These are phyloP conservation scores for Pangasius djambal DNA, from an alignment of 2,797 vertebrate genomes.

Conservation along the genomic window DNA sequence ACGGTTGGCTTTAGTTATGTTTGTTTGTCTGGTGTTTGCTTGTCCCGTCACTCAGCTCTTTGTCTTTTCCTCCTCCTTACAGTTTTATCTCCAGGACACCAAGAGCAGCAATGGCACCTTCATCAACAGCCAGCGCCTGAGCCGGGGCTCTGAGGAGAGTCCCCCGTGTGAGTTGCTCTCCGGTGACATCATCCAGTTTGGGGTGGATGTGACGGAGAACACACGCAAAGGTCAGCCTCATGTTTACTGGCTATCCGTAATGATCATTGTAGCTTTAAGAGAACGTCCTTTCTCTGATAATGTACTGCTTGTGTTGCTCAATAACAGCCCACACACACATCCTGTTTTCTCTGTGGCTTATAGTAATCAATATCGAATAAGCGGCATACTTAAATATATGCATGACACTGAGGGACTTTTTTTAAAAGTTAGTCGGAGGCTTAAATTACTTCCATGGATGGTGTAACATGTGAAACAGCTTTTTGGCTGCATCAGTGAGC, in stretches of 20 bases:
- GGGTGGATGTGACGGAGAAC: conserved; percentile 98
- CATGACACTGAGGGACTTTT: not conserved
- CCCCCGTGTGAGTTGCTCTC: conserved; percentile 98
- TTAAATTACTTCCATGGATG: not conserved
- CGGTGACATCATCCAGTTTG: conserved; percentile 97
- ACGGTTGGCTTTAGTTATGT: not conserved
- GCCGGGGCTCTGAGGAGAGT: conserved; percentile 97
- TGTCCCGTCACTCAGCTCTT: not conserved
- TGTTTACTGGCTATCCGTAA: not conserved
- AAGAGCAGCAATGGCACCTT: conserved; percentile 99
- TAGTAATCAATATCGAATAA: not conserved
- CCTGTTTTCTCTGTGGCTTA: not conserved
- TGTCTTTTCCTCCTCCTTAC: conserved; percentile 37
- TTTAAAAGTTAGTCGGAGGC: not conserved
- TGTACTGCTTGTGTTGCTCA: not conserved
- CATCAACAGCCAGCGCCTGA: conserved; percentile 99
- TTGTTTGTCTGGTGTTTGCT: not conserved
- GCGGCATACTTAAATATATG: not conserved
- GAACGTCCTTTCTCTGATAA: not conserved
- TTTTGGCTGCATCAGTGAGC: conserved; percentile 12
- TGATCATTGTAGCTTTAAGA: not conserved
- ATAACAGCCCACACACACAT: not conserved
- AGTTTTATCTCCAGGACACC: conserved; percentile 99
- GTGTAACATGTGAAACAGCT: not conserved
- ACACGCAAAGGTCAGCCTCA: conserved; percentile 92